Conservation (phyloP, 1,140 invertebrate species). For the Trachymyrmex cornetzi region DNA sequence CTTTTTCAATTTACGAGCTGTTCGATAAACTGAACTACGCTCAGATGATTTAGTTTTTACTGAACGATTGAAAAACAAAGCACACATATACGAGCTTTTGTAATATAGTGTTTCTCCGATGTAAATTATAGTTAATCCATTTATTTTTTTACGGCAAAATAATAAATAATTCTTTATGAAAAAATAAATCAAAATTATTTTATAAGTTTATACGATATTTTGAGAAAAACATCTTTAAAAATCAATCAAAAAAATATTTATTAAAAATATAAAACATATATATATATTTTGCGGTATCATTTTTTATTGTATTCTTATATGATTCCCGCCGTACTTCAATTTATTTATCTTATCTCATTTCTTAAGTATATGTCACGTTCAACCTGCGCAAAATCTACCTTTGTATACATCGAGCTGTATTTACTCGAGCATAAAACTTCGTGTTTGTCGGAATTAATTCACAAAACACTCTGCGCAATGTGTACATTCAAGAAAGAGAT, state of each 20-base stretch:
- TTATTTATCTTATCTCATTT: slow-evolving; percentile 27
- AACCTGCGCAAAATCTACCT: not conserved
- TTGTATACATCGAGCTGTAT: not conserved
- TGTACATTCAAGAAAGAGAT: slow-evolving; percentile 3
- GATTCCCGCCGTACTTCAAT: not conserved
- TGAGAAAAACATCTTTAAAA: not conserved
- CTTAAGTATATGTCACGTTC: not conserved
- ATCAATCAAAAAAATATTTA: not conserved
- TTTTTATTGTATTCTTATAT: not conserved
- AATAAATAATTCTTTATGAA: not conserved
- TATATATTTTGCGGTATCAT: not conserved
- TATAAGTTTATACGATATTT: not conserved
- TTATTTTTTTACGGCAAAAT: not conserved
- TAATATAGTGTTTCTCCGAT: not conserved
- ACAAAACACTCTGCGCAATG: not conserved
- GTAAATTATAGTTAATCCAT: not conserved
- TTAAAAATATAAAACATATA: not conserved
- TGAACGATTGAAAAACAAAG: not conserved
- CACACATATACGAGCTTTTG: not conserved
- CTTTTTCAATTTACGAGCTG: slow-evolving; percentile 22
- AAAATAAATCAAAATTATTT: not conserved
- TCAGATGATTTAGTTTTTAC: slow-evolving; percentile 9
- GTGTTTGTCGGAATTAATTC: slow-evolving; percentile 15
- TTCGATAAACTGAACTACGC: slow-evolving; percentile 1
- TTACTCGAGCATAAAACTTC: not conserved